Evolutionary conservation across 2,888 invertebrate species (phyloP).

Genomic region (Marasmarcha lunaedactyla): DNA sequence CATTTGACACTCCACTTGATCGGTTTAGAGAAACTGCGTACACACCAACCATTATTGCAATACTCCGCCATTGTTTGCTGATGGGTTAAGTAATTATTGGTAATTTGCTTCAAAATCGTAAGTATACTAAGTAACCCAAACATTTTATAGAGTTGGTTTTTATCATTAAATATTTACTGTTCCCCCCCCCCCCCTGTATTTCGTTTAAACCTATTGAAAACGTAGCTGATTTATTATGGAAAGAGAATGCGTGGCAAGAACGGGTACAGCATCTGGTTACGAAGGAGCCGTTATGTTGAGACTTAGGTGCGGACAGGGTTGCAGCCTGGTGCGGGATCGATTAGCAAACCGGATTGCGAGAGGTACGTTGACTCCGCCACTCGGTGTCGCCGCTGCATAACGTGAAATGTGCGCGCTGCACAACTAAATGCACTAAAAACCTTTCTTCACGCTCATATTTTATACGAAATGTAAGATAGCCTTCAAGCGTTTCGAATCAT

Average conservation of each 20-base stretch:
- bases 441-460: background rate
- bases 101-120: too few relatives aligned
- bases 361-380: slow-evolving; percentile 61
- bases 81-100: too few relatives aligned
- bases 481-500: background rate
- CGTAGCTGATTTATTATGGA: too few relatives aligned
- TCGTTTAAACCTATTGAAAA: too few relatives aligned
- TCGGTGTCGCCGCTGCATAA: slow-evolving; percentile 24
- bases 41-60: slow-evolving; percentile 10
- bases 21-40: slow-evolving; percentile 33
- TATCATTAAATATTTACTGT: too few relatives aligned
- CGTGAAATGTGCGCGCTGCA: slow-evolving; percentile 33
- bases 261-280: slow-evolving; percentile 25
- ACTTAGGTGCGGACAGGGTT: slow-evolving; percentile 60
- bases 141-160: too few relatives aligned
- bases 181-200: too few relatives aligned
- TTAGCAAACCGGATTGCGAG: slow-evolving; percentile 60
- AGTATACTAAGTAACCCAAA: too few relatives aligned
- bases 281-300: slow-evolving; percentile 54
- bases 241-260: background rate
- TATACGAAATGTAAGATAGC: too few relatives aligned
- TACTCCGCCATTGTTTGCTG: too few relatives aligned
- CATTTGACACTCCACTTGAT: slow-evolving; percentile 28
- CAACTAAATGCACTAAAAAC: background rate
- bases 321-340: slow-evolving; percentile 54